These are phyloP conservation scores for Petaurus breviceps DNA, from an alignment of 2,113 vertebrate genomes.

Conservation along the genomic window DNA sequence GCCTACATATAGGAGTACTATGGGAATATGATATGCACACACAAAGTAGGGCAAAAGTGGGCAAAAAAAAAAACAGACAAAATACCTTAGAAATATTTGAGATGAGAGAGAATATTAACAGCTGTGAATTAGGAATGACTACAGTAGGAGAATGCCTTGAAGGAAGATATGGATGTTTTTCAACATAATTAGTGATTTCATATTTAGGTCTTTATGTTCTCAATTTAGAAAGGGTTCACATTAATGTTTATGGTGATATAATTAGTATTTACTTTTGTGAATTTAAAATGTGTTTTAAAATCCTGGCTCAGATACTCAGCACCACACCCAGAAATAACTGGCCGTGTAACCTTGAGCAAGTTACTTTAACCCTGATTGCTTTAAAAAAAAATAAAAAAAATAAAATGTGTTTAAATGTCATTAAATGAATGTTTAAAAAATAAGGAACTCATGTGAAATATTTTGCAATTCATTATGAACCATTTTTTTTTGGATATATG, in stretches of 20 bases:
- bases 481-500: background rate
- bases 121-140: background rate
- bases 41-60: background rate
- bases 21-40: background rate
- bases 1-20: background rate
- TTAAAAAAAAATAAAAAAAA: too few relatives aligned
- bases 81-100: background rate
- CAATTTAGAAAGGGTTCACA: background rate
- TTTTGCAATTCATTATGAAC: background rate
- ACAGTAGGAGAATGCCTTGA: background rate
- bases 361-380: too few relatives aligned
- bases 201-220: background rate
- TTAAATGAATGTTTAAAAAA: background rate
- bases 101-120: background rate
- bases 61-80: too few relatives aligned
- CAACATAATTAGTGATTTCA: background rate
- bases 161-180: background rate
- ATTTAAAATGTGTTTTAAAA: background rate
- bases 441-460: background rate
- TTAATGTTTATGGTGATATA: background rate
- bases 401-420: background rate
- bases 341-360: too few relatives aligned
- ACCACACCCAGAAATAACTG: too few relatives aligned
- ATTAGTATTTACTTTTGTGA: background rate
- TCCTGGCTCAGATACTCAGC: too few relatives aligned